phyloP scores from a whole-genome alignment of 2,888 invertebrate species.

The Pammene fasciana region DNA sequence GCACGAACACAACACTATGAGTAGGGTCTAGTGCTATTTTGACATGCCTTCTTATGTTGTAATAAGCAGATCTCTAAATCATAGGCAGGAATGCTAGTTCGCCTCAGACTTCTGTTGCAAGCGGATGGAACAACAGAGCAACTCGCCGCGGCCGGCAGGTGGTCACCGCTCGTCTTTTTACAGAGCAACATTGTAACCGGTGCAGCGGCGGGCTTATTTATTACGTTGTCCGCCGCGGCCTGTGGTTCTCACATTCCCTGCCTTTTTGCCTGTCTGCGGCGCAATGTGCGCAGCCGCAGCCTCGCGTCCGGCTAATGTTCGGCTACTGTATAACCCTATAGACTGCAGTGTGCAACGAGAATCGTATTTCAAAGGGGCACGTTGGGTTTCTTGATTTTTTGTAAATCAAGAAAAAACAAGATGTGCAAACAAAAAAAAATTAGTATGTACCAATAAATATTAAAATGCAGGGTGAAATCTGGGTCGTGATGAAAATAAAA shows the following conservation, averaged over 20 bases:
- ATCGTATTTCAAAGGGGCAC: background rate
- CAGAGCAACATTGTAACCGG: slow-evolving; percentile 40
- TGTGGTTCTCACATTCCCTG: slow-evolving; percentile 58
- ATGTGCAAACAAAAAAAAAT: too few relatives aligned
- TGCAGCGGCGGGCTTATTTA: slow-evolving; percentile 60
- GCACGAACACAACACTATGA: too few relatives aligned
- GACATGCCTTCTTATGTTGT: too few relatives aligned
- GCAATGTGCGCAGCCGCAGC: slow-evolving; percentile 42
- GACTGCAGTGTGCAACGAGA: slow-evolving; percentile 3
- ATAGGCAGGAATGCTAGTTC: background rate
- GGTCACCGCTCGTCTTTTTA: slow-evolving; percentile 34
- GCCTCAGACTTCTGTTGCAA: background rate
- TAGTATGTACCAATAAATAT: too few relatives aligned
- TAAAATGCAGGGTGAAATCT: too few relatives aligned
- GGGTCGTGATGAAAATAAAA: too few relatives aligned
- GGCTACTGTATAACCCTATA: slow-evolving; percentile 26
- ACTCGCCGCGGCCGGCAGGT: slow-evolving; percentile 24
- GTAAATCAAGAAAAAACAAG: background rate
- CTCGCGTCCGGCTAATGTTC: slow-evolving; percentile 26
- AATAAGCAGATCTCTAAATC: background rate
- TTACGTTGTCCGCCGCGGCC: slow-evolving; percentile 50
- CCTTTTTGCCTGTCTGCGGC: slow-evolving; percentile 68
- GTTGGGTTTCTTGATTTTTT: background rate
- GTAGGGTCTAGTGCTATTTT: too few relatives aligned
- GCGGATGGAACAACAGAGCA: background rate